Evolutionary conservation across 2,113 vertebrate species (phyloP), one percentile per base, ranked within the genome.

Genomic region (Desmodus rotundus): DNA sequence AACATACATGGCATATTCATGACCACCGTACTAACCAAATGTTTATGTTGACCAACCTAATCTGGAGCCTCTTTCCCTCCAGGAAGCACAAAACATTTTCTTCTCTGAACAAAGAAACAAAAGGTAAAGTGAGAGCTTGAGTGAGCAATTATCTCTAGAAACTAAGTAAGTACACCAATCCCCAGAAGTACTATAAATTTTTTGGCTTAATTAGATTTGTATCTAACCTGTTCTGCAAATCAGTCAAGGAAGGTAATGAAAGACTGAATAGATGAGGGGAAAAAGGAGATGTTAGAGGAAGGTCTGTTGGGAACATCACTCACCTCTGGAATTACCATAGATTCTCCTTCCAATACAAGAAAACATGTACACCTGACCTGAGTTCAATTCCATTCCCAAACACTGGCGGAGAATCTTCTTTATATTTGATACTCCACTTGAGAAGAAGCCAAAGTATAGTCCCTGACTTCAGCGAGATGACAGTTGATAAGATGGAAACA

Each of bases 101-200:
- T 90, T 87, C 50, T 92, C 73, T 70, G 36, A 74, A 80, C 20
- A 83, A 45, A 41, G 0, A 0, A 80, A 91, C 10, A 70, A 85
- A 87, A 90, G 47, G 5, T 96, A 31, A 80, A 36, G 0, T 65
- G 58, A 77, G 26, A 8, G 0, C 26, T 38, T 89, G 14, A 43
- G 52, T 36, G 61, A 98, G 76, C 12, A n/a, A 93, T 85, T 94
- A 4, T 19, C 96, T 73, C 47, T 86, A 87, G n/a, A 97, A 96
- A 2, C 1, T 68, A 77, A 92, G 45, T 68, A 77, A 92, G 45
- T 36, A 26, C 15, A 68, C 17, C n/a, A 86, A 85, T 76, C 3
- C 14, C 91, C 50, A 85, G 54, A 78, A 20, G 3, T 13, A 74
- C 36, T 58, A 6, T 61, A 5, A 36, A 43, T 22, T 88, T 20